Evolutionary conservation across 2,888 invertebrate species (phyloP).

Genomic region (Leptothorax acervorum): DNA sequence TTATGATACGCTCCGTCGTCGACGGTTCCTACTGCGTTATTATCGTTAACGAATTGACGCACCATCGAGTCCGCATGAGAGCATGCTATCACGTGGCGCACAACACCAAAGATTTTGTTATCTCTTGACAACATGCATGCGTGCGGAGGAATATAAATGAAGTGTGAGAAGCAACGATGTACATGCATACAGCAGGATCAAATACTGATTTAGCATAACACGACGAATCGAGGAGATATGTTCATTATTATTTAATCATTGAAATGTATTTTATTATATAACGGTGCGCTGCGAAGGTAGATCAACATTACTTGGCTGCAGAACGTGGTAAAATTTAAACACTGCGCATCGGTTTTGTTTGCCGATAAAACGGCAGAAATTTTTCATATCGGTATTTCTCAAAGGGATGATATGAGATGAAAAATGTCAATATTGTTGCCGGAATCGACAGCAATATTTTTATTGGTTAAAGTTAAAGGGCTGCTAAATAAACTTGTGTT

Average conservation of each 20-base stretch:
- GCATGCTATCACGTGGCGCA: conserved; percentile 2
- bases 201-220: background rate
- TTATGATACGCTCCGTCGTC: background rate
- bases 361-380: conserved; percentile 22
- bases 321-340: conserved; percentile 5
- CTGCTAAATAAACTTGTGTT: conserved; percentile 35
- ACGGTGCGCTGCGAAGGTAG: background rate
- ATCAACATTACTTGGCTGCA: conserved; percentile 7
- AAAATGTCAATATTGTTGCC: conserved; percentile 51
- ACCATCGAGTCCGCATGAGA: background rate
- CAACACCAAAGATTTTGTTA: conserved; percentile 25
- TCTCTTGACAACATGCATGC: conserved; percentile 25
- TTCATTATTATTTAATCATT: background rate
- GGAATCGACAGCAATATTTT: conserved; percentile 42
- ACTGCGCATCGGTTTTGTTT: conserved; percentile 26
- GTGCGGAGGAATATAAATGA: conserved; percentile 16
- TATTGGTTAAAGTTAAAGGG: conserved; percentile 47
- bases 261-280: conserved; percentile 18
- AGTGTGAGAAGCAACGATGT: background rate
- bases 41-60: conserved; percentile 44
- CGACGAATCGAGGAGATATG: background rate
- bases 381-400: conserved; percentile 40
- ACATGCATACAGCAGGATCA: background rate
- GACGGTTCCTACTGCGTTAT: background rate
- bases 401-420: conserved; percentile 34